Evolutionary conservation across 2,888 invertebrate genomes (phyloP).

Genomic region (Metopia argyrocephala): DNA sequence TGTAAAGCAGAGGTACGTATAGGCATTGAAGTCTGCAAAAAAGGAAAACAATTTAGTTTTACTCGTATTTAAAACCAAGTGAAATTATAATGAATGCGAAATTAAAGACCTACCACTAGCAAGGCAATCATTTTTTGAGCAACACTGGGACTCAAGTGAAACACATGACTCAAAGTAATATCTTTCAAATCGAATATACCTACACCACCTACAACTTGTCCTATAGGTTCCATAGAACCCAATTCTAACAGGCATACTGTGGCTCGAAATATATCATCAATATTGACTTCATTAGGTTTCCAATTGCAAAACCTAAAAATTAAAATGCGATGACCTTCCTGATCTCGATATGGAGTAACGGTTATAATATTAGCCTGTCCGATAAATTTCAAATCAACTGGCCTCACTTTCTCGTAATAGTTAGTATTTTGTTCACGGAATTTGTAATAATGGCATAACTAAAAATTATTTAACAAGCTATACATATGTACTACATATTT

Average conservation of each 20-base stretch:
- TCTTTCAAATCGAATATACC: slow-evolving; percentile 87
- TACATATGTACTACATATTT: neutral
- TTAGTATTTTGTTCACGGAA: slow-evolving; percentile 87
- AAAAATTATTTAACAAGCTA: too few species aligned
- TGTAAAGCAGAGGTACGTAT: slow-evolving; percentile 87
- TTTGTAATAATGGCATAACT: slow-evolving; percentile 85
- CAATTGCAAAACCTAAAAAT: slow-evolving; percentile 87
- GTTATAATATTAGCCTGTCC: slow-evolving; percentile 85
- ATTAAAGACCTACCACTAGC: slow-evolving; percentile 82
- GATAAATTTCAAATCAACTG: slow-evolving; percentile 82
- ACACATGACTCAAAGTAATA: slow-evolving; percentile 85
- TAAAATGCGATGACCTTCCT: slow-evolving; percentile 84
- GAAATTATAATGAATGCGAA: neutral
- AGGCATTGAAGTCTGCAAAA: slow-evolving; percentile 84
- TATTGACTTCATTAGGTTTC: slow-evolving; percentile 83
- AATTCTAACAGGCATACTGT: slow-evolving; percentile 85
- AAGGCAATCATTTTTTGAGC: slow-evolving; percentile 85
- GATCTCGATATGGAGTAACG: slow-evolving; percentile 88
- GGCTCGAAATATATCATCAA: slow-evolving; percentile 86
- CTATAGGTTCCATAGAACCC: slow-evolving; percentile 86
- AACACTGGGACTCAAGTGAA: slow-evolving; percentile 85
- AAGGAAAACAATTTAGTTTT: slow-evolving; percentile 47
- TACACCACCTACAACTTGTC: slow-evolving; percentile 88
- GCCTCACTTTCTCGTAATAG: slow-evolving; percentile 84
- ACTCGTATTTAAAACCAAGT: neutral